phyloP scores from a whole-genome alignment of 2,888 invertebrate genomes.

The Mesopsocus fuscifrons region DNA sequence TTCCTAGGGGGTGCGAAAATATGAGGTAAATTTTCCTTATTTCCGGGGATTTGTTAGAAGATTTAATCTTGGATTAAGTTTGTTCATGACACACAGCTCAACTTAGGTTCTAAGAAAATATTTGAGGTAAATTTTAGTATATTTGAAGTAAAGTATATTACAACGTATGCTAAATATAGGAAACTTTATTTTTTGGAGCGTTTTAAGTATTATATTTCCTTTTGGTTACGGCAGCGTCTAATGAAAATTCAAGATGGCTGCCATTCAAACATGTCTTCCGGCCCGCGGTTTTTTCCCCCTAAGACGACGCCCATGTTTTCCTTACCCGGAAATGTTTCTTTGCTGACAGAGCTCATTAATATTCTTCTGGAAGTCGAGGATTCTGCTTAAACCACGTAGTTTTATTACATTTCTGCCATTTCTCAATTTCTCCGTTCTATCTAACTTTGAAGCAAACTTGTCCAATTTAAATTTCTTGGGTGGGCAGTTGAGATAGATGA shows the following conservation, averaged over 20 bases:
- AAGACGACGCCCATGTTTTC: constrained; percentile 2
- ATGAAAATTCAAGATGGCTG: constrained; percentile 10
- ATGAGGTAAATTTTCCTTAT: constrained; percentile 10
- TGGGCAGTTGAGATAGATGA: too few relatives aligned
- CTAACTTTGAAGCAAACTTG: constrained; percentile 7
- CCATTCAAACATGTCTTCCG: constrained; percentile 9
- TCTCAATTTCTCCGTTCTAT: constrained; percentile 10
- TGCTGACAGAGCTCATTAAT: constrained; percentile 6
- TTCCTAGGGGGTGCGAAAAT: constrained; percentile 4
- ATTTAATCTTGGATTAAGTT: too few relatives aligned
- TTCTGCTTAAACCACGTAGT: constrained; percentile 8
- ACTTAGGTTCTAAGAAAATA: constrained; percentile 6
- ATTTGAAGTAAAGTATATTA: constrained; percentile 11
- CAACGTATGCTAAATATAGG: constrained; percentile 6
- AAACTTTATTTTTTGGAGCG: constrained; percentile 10
- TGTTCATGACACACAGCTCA: too few relatives aligned
- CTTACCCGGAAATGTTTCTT: neutral
- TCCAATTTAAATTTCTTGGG: constrained; percentile 9
- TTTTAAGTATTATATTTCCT: constrained; percentile 10
- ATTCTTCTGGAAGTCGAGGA: constrained; percentile 3
- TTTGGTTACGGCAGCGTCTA: constrained; percentile 8
- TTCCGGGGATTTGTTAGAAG: too few relatives aligned
- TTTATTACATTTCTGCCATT: constrained; percentile 10
- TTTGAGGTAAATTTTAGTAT: constrained; percentile 10
- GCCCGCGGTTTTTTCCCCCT: neutral